Evolutionary conservation across 1,140 invertebrate species (phyloP), one percentile per base, ranked within the genome.

Genomic region (Drosophila virilis): DNA sequence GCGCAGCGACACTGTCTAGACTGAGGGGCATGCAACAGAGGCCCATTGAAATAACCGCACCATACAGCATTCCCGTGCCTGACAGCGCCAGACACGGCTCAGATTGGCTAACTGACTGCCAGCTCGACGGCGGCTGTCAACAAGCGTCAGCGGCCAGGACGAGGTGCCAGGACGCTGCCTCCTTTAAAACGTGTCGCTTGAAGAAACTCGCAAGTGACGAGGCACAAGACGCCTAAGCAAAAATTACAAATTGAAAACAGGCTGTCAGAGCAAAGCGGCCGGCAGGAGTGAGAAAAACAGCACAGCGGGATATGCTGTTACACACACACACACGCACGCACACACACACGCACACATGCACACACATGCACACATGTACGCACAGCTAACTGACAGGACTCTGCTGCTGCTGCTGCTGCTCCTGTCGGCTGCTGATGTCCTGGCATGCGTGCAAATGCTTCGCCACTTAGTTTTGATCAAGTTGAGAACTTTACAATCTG

Each of bases 391-490:
- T 58, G 43, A 59, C 68, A 52, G 37, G 51, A 62, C 50, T 15
- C 66, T 70, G 22, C 4, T 28, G 22, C 22, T 28, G 22, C 22
- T 28, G 15, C 66, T 70, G 42, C 15, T n/a, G 35, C 13, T n/a
- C n/a, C n/a, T 54, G 46, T 43, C 78, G 64, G 22, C 66, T 79
- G 70, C 38, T 58, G 32, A 54, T 54, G 54, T 55, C 54, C 52
- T 84, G 79, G 66, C 83, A 86, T 83, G 83, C 83, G 73, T 86
- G 84, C 68, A 79, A 80, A 83, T 77, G 79, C 69, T 52, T 74
- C 66, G 76, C 84, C 84, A 86, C 83, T 86, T 88, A 79, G 75
- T 78, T 86, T 76, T 70, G 82, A 86, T 86, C 70, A 85, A 86
- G 55, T 72, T 76, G 46, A 17, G 59, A 88, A 88, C 72, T 86